These are phyloP conservation scores for Leptopilina syphax DNA, from an alignment of 2,888 invertebrate genomes.

Conservation along the genomic window DNA sequence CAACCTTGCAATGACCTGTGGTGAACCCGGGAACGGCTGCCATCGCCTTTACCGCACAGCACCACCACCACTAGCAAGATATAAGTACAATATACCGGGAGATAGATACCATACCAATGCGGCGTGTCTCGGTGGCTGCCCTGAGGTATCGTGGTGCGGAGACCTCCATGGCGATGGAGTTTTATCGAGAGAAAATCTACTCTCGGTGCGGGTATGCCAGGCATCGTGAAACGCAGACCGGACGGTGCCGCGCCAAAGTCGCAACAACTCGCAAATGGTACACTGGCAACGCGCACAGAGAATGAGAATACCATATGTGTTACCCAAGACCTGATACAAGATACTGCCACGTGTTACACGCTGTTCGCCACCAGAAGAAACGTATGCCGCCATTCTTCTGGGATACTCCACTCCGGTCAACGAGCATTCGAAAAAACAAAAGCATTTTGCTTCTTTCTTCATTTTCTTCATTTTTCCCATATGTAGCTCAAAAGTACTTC, in stretches of 20 bases:
- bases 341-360: conserved; percentile 77
- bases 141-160: conserved; percentile 42
- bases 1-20: conserved; percentile 75
- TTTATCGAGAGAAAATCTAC: conserved; percentile 74
- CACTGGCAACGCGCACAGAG: conserved; percentile 60
- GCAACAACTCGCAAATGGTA: conserved; percentile 49
- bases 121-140: conserved; percentile 25
- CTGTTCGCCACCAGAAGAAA: conserved; percentile 76
- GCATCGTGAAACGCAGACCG: conserved; percentile 45
- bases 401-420: neutral
- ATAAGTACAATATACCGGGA: conserved; percentile 50
- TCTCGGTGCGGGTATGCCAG: conserved; percentile 71
- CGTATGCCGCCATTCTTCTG: conserved; percentile 65
- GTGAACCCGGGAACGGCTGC: conserved; percentile 67
- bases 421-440: neutral
- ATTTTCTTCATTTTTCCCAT: neutral
- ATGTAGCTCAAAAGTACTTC: too few relatives aligned
- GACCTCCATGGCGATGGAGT: conserved; percentile 73
- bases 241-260: conserved; percentile 40
- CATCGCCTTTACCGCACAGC: conserved; percentile 54
- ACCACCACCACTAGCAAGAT: conserved; percentile 42
- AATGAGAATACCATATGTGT: conserved; percentile 69
- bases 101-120: conserved; percentile 48
- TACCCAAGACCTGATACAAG: conserved; percentile 74
- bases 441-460: too few relatives aligned